phyloP scores from a whole-genome alignment of 2,113 vertebrate species.

The Eulemur macaco region DNA sequence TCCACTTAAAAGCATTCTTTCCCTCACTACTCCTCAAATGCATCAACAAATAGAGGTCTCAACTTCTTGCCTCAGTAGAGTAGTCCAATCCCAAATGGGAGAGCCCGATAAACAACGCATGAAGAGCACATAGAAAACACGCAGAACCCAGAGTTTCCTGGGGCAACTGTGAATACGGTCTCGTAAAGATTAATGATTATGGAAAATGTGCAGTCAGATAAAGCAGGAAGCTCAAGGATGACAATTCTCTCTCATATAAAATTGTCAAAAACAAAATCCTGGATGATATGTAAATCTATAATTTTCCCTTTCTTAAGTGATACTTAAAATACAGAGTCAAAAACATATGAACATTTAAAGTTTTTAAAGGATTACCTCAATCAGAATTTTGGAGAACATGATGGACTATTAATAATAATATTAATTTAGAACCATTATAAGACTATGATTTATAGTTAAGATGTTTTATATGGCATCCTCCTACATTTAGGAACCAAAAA shows the following conservation, averaged over 20 bases:
- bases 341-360: background rate
- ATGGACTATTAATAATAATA: background rate
- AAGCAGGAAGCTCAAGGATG: background rate
- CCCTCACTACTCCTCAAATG: background rate
- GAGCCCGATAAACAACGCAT: background rate
- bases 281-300: background rate
- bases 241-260: background rate
- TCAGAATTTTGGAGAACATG: background rate
- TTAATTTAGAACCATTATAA: background rate
- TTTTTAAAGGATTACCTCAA: background rate
- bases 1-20: conserved; percentile 26
- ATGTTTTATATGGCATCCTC: background rate
- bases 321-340: background rate
- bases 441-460: background rate
- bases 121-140: background rate
- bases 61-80: background rate
- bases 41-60: background rate
- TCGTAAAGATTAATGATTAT: background rate
- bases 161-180: background rate
- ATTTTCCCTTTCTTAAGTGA: background rate
- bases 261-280: background rate
- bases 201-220: background rate
- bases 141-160: background rate
- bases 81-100: background rate
- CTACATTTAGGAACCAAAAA: background rate